Percentiles rank a stretch among this genome's conserved stretches.
phyloP scores from a whole-genome alignment of 2,113 vertebrate genomes.

The Antidorcas marsupialis region DNA sequence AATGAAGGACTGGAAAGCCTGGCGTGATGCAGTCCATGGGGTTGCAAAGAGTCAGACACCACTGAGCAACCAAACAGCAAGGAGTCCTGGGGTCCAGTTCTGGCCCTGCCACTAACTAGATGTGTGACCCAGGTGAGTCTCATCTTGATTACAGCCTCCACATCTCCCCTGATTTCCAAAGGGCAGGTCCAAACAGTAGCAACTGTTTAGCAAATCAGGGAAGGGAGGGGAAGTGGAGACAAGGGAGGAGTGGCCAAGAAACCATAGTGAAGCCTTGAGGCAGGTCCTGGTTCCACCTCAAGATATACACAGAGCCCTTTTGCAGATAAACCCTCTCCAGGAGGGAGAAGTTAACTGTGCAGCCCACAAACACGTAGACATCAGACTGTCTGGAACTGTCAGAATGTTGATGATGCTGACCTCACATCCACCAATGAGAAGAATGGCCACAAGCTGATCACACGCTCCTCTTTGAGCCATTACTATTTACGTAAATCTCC shows the following conservation, averaged over 20 bases:
- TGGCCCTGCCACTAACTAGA: neutral
- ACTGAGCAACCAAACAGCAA: neutral
- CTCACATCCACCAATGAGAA: neutral
- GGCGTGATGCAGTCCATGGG: fast-evolving
- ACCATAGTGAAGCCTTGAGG: neutral
- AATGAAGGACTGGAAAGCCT: neutral
- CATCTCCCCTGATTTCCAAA: neutral
- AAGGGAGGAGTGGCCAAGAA: neutral
- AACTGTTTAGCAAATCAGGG: neutral
- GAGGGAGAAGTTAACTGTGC: neutral
- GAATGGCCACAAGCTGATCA: neutral
- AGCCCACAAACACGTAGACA: neutral
- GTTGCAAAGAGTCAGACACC: neutral
- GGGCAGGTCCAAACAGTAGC: neutral
- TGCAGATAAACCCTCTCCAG: neutral
- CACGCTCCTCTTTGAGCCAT: neutral
- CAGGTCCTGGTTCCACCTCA: neutral
- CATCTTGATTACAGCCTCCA: neutral
- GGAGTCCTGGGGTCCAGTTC: neutral
- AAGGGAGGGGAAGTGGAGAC: neutral
- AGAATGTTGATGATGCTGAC: neutral
- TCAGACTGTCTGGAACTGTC: neutral
- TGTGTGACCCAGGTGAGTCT: neutral
- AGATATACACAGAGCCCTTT: neutral
- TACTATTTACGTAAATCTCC: neutral